phyloP scores from a whole-genome alignment of 2,113 vertebrate species.

The Sclerurus mexicanus region DNA sequence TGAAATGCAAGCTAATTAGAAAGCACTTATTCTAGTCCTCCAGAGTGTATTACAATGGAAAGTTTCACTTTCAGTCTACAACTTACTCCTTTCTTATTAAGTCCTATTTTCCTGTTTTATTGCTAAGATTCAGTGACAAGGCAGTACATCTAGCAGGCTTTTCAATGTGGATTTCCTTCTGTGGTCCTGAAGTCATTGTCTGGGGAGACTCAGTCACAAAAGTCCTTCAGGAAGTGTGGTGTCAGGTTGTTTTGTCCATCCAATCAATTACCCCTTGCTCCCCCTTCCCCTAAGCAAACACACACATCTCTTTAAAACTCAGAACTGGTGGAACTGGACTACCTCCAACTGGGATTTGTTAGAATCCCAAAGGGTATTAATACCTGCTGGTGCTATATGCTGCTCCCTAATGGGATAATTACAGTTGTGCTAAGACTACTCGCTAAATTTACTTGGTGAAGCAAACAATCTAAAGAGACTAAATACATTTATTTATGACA shows the following conservation, averaged over 20 bases:
- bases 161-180: background rate
- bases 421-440: background rate
- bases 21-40: constrained; percentile 19
- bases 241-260: background rate
- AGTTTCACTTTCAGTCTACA: background rate
- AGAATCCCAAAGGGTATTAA: background rate
- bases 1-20: constrained; percentile 40
- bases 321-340: background rate
- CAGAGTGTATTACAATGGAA: background rate
- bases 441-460: background rate
- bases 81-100: background rate
- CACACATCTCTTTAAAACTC: background rate
- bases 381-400: background rate
- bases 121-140: background rate
- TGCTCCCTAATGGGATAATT: background rate
- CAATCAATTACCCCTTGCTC: background rate
- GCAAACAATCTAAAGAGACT: background rate
- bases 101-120: background rate
- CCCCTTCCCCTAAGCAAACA: background rate
- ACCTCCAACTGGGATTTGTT: background rate
- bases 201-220: background rate
- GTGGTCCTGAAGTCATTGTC: background rate
- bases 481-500: background rate
- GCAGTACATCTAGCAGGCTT: background rate
- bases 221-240: background rate